Base-by-base conservation (phyloP, 2,797 vertebrate species). In the Protosalanx chinensis region DNA sequence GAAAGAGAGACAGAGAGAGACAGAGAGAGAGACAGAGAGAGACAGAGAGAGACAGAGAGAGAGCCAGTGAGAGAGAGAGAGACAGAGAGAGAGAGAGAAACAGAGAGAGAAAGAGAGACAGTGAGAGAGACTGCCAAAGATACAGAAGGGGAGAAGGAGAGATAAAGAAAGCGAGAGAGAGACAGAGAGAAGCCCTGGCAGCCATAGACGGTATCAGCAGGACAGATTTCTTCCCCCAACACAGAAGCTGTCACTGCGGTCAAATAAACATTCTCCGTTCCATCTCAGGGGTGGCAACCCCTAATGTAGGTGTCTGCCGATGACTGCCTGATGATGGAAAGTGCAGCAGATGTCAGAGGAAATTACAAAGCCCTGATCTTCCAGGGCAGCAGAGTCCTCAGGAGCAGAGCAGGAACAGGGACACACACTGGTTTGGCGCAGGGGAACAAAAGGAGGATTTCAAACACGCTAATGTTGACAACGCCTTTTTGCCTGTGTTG, bases 201-300 rank as follows among this genome's bases (percentile, higher is more conserved):
- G 56, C 18, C 15, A 60, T 20, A 60, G 10, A 61, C 12, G 15
- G 59, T 10, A 60, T 13, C 27, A 30, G 18, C 23, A 12, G 27
- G 27, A 61, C 27, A 4, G 23, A 29, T 7, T 20, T 20, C 27
- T 59, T 27, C 23, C 58, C 18, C 12, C 8, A 15, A 30, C 59
- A 30, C 77, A 72, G 64, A 61, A 79, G 59, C 78, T 70, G 77
- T 79, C 75, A 76, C 13, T 23, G 13, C 41, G 58, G 41, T 46
- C 51, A 67, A 73, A 70, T 71, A 70, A 67, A 80, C 70, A 62
- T 64, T 67, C 61, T n/a, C 67, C 49, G 62, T 79, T 73, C 65
- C 64, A 63, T 71, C 67, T 65, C 49, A 46, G 49, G 59, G 74
- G 60, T 77, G 69, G 70, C 68, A 72, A 68, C 72, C 70, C 75